Evolutionary conservation across 2,113 vertebrate species (phyloP).

Genomic region (Lepisosteus oculatus): DNA sequence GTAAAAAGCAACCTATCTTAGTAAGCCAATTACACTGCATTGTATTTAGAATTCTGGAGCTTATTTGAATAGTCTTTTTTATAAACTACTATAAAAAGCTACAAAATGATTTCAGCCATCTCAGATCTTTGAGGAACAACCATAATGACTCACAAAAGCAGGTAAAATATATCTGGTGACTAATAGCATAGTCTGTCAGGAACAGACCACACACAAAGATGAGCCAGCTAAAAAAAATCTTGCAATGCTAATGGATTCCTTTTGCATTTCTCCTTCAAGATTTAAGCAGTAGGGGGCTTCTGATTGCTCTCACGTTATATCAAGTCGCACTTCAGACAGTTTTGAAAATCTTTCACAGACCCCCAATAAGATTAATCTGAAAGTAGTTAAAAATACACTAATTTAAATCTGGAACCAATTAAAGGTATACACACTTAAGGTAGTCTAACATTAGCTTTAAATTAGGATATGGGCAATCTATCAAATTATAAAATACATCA

Average conservation of each 20-base stretch:
- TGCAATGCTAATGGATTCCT: constrained; percentile 26
- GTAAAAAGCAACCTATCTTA: no score
- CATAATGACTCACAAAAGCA: constrained; percentile 14
- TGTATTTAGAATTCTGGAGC: no score
- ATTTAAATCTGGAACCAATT: constrained; percentile 35
- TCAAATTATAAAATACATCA: no score
- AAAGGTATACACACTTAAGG: constrained; percentile 3
- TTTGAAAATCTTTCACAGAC: constrained; percentile 31
- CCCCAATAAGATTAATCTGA: constrained; percentile 48
- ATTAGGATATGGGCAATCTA: no score
- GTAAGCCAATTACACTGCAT: no score
- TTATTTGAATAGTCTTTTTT: no score
- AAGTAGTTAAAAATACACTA: constrained; percentile 42
- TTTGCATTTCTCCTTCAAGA: constrained; percentile 26
- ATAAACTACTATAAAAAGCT: no score
- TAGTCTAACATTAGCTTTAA: not conserved
- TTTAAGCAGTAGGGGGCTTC: constrained; percentile 26
- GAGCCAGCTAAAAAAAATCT: constrained; percentile 25
- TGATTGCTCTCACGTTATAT: not conserved
- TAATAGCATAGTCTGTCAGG: not conserved
- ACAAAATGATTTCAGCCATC: not conserved
- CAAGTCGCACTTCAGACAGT: not conserved
- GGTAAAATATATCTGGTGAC: constrained; percentile 34
- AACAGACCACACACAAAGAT: constrained; percentile 49
- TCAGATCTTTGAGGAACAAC: not conserved